Conservation (phyloP, 1,140 invertebrate genomes). For the Coelopa frigida region DNA sequence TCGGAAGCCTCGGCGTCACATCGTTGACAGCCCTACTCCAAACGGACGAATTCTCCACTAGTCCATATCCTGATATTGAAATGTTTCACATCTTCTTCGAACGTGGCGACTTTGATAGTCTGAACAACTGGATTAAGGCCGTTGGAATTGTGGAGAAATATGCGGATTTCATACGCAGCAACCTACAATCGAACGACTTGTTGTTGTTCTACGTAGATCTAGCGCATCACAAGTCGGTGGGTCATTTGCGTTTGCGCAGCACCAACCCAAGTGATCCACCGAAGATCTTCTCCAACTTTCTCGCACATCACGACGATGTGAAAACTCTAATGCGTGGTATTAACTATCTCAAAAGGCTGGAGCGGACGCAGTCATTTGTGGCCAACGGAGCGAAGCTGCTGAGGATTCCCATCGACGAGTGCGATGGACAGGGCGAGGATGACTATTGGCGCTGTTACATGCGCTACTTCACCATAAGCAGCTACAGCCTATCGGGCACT, state of each 20-base stretch:
- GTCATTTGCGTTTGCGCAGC: conserved; percentile 63
- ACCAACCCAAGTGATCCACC: conserved; percentile 79
- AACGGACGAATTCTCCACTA: conserved; percentile 16
- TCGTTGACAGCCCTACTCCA: conserved; percentile 21
- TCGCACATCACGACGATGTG: conserved; percentile 67
- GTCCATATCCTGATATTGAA: conserved; percentile 37
- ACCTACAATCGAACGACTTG: conserved; percentile 13
- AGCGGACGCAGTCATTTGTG: conserved; percentile 66
- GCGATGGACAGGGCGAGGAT: conserved; percentile 61
- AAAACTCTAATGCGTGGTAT: conserved; percentile 69
- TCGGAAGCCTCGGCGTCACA: conserved; percentile 46
- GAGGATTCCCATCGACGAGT: conserved; percentile 65
- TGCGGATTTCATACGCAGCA: conserved; percentile 14
- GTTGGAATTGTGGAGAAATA: conserved; percentile 10
- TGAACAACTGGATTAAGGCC: conserved; percentile 10
- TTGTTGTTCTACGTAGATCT: conserved; percentile 57
- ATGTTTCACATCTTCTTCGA: conserved; percentile 23
- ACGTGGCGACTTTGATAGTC: neutral
- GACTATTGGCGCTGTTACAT: conserved; percentile 80
- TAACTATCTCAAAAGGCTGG: conserved; percentile 62
- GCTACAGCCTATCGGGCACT: conserved; percentile 75
- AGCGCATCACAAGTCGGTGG: conserved; percentile 69
- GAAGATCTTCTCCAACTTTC: conserved; percentile 82
- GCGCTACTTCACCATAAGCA: conserved; percentile 74
- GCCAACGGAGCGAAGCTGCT: conserved; percentile 71